Conservation (phyloP, 1,140 invertebrate species). For the Drosophila kohkoa region DNA sequence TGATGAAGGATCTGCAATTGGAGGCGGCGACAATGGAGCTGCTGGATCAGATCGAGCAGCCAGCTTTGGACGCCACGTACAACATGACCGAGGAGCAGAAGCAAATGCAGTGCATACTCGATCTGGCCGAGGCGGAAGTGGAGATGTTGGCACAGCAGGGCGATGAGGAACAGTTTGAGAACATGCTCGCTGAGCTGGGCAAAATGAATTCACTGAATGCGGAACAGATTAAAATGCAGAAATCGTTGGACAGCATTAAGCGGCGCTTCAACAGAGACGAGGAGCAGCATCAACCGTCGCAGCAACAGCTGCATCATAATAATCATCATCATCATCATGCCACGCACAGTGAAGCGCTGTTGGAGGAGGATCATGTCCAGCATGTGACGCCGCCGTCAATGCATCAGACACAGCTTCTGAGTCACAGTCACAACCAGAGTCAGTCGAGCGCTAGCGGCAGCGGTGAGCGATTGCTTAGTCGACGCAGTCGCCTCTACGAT, state of each 20-base stretch:
- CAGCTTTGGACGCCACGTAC: constrained; percentile 53
- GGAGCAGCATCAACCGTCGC: constrained; percentile 15
- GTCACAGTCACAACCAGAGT: constrained; percentile 38
- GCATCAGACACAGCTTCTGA: constrained; percentile 40
- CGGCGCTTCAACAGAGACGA: constrained; percentile 68
- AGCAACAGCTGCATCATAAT: constrained; percentile 9
- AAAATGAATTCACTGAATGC: constrained; percentile 66
- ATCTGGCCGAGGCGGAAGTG: constrained; percentile 75
- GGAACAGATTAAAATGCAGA: constrained; percentile 77
- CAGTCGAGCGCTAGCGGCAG: constrained; percentile 36
- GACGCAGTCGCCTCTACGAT: constrained; percentile 80
- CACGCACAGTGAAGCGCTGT: neutral
- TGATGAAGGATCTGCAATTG: constrained; percentile 13
- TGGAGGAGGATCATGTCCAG: constrained; percentile 10
- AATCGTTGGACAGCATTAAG: constrained; percentile 80
- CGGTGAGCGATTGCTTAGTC: constrained; percentile 73
- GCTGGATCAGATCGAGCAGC: constrained; percentile 76
- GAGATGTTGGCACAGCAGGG: constrained; percentile 73
- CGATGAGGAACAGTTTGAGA: constrained; percentile 80
- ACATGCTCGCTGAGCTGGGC: constrained; percentile 75
- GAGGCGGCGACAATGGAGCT: constrained; percentile 55
- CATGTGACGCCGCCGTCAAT: constrained; percentile 25
- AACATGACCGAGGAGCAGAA: constrained; percentile 59
- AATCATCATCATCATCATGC: constrained; percentile 17
- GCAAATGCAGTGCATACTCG: constrained; percentile 77